Conservation (phyloP, 2,888 invertebrate species). For the Drosophila nr. medialis region DNA sequence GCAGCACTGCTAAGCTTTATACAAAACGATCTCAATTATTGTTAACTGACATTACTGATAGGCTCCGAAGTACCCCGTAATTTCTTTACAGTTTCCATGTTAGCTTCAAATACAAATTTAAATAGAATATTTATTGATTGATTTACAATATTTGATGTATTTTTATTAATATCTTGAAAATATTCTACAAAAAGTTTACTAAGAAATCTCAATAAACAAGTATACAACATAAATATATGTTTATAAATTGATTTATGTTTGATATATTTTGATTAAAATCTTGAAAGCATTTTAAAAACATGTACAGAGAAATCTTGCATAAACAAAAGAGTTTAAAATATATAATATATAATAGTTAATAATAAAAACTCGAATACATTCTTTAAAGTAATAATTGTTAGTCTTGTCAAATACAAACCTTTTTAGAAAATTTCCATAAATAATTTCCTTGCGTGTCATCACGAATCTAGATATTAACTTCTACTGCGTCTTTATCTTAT, state of each 20-base stretch:
- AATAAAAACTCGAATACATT: background rate
- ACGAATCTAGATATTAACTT: background rate
- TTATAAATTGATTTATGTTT: background rate
- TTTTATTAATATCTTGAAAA: background rate
- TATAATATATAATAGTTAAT: background rate
- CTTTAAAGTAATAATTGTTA: background rate
- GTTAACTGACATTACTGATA: background rate
- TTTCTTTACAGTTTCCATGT: background rate
- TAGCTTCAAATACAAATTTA: too few species aligned
- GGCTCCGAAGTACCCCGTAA: background rate
- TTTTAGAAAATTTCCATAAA: background rate
- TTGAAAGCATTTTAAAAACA: background rate
- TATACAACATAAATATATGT: too few species aligned
- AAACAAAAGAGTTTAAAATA: background rate
- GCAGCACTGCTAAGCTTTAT: too few species aligned
- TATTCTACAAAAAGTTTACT: background rate
- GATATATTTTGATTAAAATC: background rate
- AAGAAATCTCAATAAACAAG: too few species aligned
- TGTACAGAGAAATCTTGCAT: background rate
- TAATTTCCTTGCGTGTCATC: background rate
- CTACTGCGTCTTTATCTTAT: constrained; percentile 51
- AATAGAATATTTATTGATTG: background rate
- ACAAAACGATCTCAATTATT: background rate
- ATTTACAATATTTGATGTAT: background rate
- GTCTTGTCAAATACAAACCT: background rate